Percentiles rank a stretch among this genome's conserved stretches.
These are phyloP conservation scores for Drosophila guanche DNA, from an alignment of 1,140 invertebrate genomes.

Conservation along the genomic window DNA sequence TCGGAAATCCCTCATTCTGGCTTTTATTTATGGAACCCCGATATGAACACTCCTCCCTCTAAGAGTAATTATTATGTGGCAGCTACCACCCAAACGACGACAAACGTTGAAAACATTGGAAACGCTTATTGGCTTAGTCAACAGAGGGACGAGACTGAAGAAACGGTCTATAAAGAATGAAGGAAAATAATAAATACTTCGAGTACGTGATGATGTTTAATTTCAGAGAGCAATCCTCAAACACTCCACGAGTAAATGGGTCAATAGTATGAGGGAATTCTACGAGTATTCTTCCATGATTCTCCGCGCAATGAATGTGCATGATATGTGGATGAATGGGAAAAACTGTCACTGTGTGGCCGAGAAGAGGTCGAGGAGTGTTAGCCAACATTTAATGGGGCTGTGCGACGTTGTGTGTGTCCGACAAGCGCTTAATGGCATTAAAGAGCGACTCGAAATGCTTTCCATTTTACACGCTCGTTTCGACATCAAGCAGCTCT, in stretches of 20 bases:
- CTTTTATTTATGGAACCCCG: too few relatives aligned
- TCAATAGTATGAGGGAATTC: slow-evolving; percentile 31
- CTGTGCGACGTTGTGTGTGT: slow-evolving; percentile 16
- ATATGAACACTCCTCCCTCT: too few relatives aligned
- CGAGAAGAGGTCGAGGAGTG: neutral
- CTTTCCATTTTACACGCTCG: slow-evolving; percentile 56
- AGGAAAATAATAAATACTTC: slow-evolving; percentile 45
- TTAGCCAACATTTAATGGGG: slow-evolving; percentile 37
- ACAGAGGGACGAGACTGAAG: slow-evolving; percentile 1
- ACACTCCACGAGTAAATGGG: slow-evolving; percentile 33
- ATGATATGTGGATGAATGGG: neutral
- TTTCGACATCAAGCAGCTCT: slow-evolving; percentile 31
- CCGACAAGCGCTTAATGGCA: slow-evolving; percentile 33
- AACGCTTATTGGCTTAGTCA: slow-evolving; percentile 57
- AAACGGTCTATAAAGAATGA: slow-evolving; percentile 2
- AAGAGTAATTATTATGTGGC: too few relatives aligned
- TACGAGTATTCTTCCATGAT: neutral
- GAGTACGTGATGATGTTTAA: slow-evolving; percentile 44
- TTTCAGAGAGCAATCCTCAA: slow-evolving; percentile 7
- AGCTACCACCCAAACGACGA: neutral
- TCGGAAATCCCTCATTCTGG: too few relatives aligned
- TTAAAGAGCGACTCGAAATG: slow-evolving; percentile 40
- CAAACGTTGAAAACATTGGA: slow-evolving; percentile 25
- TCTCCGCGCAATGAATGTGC: too few relatives aligned
- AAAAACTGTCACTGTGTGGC: slow-evolving; percentile 11